Conservation (phyloP, 2,888 invertebrate genomes). For the Melanchra persicariae region DNA sequence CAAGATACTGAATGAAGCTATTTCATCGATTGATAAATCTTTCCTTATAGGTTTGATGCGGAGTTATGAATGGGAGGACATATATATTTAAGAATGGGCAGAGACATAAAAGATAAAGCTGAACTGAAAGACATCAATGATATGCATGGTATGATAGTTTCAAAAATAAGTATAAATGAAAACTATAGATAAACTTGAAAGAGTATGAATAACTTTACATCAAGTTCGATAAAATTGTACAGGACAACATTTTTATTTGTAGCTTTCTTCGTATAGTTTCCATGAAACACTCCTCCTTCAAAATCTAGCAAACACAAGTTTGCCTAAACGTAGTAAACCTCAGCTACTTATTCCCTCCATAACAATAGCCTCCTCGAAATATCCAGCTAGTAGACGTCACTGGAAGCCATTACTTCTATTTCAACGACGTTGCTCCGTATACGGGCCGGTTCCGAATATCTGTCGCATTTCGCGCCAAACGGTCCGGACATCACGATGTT, state of each 20-base stretch:
- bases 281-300: neutral
- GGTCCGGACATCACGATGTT: constrained; percentile 69
- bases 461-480: constrained; percentile 70
- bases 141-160: neutral
- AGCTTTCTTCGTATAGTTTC: neutral
- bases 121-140: neutral
- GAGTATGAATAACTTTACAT: too few species aligned
- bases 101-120: constrained; percentile 5
- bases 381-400: constrained; percentile 50
- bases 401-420: constrained; percentile 58
- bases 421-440: constrained; percentile 56
- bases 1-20: constrained; percentile 36
- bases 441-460: constrained; percentile 60
- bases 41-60: constrained; percentile 17
- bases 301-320: neutral
- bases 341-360: constrained; percentile 19
- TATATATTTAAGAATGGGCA: constrained; percentile 27
- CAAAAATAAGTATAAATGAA: too few species aligned
- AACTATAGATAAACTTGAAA: too few species aligned
- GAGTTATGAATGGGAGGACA: constrained; percentile 19
- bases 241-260: neutral
- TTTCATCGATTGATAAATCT: constrained; percentile 49
- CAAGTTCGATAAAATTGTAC: neutral
- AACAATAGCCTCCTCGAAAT: constrained; percentile 33
- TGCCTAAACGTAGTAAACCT: neutral